phyloP scores from a whole-genome alignment of 2,113 vertebrate genomes.

The Amphilophus citrinellus region DNA sequence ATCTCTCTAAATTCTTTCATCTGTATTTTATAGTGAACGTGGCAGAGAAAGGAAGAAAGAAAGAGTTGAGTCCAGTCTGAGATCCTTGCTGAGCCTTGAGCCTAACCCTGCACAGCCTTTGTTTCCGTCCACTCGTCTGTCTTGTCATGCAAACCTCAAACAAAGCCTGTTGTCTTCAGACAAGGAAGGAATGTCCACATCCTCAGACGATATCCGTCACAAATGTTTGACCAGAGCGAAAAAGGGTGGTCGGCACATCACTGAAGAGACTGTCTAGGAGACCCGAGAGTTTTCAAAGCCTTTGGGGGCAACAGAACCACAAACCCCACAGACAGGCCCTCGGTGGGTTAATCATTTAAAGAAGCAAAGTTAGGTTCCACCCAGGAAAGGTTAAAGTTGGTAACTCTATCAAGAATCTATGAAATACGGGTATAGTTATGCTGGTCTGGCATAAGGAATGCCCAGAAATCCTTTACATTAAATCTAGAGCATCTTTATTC shows the following conservation, averaged over 20 bases:
- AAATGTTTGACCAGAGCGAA: slow-evolving; percentile 32
- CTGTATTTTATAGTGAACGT: background rate
- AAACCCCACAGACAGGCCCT: slow-evolving; percentile 16
- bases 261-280: slow-evolving; percentile 2
- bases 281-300: slow-evolving; percentile 22
- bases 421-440: background rate
- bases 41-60: background rate
- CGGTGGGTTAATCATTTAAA: slow-evolving; percentile 67
- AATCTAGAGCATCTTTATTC: background rate
- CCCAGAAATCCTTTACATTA: background rate
- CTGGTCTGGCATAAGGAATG: background rate
- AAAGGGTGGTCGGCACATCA: slow-evolving; percentile 46
- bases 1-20: background rate
- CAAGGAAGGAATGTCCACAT: slow-evolving; percentile 57
- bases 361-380: slow-evolving; percentile 29
- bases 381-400: background rate
- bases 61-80: background rate
- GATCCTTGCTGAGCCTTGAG: background rate
- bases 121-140: slow-evolving; percentile 33
- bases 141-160: slow-evolving; percentile 48
- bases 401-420: background rate
- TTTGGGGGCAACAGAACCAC: slow-evolving; percentile 31
- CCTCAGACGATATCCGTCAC: slow-evolving; percentile 43
- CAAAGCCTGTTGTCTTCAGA: slow-evolving; percentile 43
- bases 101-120: slow-evolving; percentile 25